A percentile compares a stretch with the other conserved stretches of the same genome.
Evolutionary conservation across 2,113 vertebrate genomes (phyloP).

Genomic region (Oplegnathus fasciatus): DNA sequence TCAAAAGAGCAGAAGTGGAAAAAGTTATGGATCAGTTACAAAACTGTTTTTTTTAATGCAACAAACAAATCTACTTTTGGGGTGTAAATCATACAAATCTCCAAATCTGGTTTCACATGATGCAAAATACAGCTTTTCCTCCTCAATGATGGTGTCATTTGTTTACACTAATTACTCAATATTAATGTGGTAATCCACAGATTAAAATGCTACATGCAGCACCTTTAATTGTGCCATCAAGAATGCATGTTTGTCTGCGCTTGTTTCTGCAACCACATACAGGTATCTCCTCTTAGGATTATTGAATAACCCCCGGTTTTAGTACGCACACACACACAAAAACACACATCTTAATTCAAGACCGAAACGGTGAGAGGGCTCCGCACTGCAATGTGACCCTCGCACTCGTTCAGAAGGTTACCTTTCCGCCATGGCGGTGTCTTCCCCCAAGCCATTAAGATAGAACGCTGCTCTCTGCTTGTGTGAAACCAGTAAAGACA

Average conservation of each 20-base stretch:
- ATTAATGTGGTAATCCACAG: not conserved
- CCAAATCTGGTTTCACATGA: not conserved
- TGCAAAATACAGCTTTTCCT: not conserved
- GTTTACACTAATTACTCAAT: not conserved
- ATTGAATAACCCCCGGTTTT: slow-evolving; percentile 48
- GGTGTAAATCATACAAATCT: not conserved
- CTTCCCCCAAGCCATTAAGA: slow-evolving; percentile 91
- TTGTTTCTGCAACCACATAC: not conserved
- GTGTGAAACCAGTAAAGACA: slow-evolving; percentile 95
- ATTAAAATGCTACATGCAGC: slow-evolving; percentile 40
- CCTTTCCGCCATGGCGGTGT: slow-evolving; percentile 87
- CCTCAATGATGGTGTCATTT: not conserved
- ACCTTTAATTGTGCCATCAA: not conserved
- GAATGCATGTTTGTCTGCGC: not conserved
- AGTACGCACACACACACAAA: slow-evolving; percentile 33
- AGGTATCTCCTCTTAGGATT: not conserved
- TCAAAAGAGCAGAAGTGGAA: not conserved
- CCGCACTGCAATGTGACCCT: slow-evolving; percentile 17
- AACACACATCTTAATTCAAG: not conserved
- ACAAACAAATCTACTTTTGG: not conserved
- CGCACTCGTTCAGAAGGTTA: slow-evolving; percentile 81
- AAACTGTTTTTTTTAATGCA: too few species aligned
- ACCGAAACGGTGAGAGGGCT: slow-evolving; percentile 6
- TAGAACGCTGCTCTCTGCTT: slow-evolving; percentile 94
- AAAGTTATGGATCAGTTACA: not conserved